Percentiles rank a stretch among this genome's conserved stretches.
Conservation (phyloP, 2,113 vertebrate species). For the Rhinichthys klamathensis region DNA sequence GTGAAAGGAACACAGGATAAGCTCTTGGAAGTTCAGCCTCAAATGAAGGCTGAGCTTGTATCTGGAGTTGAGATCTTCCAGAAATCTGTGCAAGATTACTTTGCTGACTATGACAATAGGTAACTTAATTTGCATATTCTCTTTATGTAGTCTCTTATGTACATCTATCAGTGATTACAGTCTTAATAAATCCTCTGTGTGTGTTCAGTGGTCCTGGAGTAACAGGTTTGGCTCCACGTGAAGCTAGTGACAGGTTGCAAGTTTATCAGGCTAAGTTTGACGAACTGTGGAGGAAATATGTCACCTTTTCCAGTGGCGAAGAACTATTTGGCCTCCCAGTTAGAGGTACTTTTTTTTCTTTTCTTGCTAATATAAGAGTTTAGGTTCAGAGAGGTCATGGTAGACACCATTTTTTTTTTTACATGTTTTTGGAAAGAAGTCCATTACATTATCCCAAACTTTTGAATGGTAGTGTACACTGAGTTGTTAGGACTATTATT, state of each 20-base stretch:
- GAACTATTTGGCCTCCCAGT: conserved; percentile 82
- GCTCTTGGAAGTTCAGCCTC: conserved; percentile 76
- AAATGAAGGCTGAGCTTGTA: conserved; percentile 81
- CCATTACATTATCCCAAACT: no score
- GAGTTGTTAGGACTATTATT: background rate
- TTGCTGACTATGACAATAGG: conserved; percentile 75
- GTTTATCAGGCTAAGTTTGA: conserved; percentile 81
- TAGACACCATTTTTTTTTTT: background rate
- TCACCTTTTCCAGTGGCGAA: conserved; percentile 78
- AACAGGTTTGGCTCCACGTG: conserved; percentile 74
- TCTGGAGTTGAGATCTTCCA: conserved; percentile 73
- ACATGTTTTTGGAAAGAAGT: background rate
- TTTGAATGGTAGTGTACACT: no score
- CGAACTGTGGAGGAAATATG: conserved; percentile 81
- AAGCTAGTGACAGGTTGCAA: conserved; percentile 81
- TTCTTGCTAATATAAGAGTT: background rate
- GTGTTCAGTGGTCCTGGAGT: conserved; percentile 73
- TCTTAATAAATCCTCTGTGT: background rate
- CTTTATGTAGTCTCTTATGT: background rate
- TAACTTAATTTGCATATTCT: conserved; percentile 52
- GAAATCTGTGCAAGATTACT: conserved; percentile 70
- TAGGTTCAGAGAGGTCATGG: background rate
- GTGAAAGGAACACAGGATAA: conserved; percentile 77
- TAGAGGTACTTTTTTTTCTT: conserved; percentile 67
- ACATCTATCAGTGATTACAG: background rate